These are phyloP conservation scores for Spondyliosoma cantharus DNA, from an alignment of 2,797 vertebrate species.

Conservation along the genomic window DNA sequence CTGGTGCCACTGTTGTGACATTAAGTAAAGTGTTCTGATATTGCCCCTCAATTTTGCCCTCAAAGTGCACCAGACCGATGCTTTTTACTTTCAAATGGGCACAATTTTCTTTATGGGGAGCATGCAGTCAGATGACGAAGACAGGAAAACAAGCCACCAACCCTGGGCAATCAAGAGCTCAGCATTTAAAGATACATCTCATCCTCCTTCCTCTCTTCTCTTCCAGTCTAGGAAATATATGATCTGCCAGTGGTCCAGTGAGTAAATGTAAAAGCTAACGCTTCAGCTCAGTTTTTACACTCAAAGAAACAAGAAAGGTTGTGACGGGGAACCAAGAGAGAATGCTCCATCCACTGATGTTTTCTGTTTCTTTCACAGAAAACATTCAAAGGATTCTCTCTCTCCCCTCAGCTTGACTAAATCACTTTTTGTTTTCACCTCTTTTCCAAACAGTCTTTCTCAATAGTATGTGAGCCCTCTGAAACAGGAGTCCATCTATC, in stretches of 20 bases:
- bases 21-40: too few relatives aligned
- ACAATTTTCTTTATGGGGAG: too few relatives aligned
- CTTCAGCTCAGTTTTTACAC: not conserved
- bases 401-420: slow-evolving; percentile 22
- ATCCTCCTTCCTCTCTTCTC: not conserved
- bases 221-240: slow-evolving; percentile 7
- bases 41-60: too few relatives aligned
- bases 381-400: slow-evolving; percentile 12
- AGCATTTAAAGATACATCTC: slow-evolving; percentile 8
- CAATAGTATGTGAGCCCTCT: slow-evolving; percentile 17
- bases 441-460: slow-evolving; percentile 2
- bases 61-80: too few relatives aligned
- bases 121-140: not conserved
- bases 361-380: slow-evolving; percentile 7
- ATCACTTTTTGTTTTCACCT: slow-evolving; percentile 36
- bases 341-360: slow-evolving; percentile 1
- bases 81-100: too few relatives aligned
- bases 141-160: slow-evolving; percentile 9
- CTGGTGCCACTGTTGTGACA: too few relatives aligned
- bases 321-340: not conserved
- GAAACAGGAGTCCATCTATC: slow-evolving; percentile 52
- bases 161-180: not conserved
- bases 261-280: not conserved
- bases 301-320: not conserved
- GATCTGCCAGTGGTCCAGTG: slow-evolving; percentile 11